Base-by-base conservation (phyloP, 2,113 vertebrate genomes). In the Sclerurus mexicanus region DNA sequence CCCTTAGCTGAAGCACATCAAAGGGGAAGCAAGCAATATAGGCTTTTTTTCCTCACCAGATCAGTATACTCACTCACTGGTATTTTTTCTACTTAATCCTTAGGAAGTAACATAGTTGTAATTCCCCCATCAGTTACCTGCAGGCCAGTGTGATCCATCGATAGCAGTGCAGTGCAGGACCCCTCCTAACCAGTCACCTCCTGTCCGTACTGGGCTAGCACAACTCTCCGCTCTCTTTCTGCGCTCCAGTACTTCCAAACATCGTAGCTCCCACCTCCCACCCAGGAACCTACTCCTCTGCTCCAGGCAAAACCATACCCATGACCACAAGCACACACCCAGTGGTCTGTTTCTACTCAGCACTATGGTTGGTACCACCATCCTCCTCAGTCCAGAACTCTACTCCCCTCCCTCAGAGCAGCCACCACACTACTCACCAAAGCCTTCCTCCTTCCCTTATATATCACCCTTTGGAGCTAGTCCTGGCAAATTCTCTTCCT, bases 131-230 rank as follows among this genome's bases (percentile, higher is more conserved):
- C 2, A 0, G 15, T 47, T 73, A 82, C 82, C 87, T 82, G 47
- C 60, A 49, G 55, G 64, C 31, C n/a, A 47, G 64, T 0, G 5
- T 84, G 42, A 39, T 85, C 92, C 39, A 19, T 7, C 1, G 0
- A 8, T 0, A 1, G 75, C 78, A 55, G 40, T 0, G 0, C 35
- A 10, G 31, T 0, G 2, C 4, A 10, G 46, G 23, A n/a, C 20
- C 46, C 1, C 53, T 73, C 31, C 56, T 63, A 21, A 27, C 42
- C 49, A 6, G 60, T 0, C 14, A 52, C 28, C 23, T 27, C 56
- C 59, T 30, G 31, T 52, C 66, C 2, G 0, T 1, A 8, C 59
- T 30, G 8, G 24, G 14, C 35, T 15, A 17, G 28, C 16, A 10
- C 16, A 6, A 4, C 23, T 30, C 42, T 40, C 66, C 35, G 24